A percentile compares a stretch with the other conserved stretches of the same genome.
Conservation (phyloP, 2,888 invertebrate genomes). For the Lycaena phlaeas region DNA sequence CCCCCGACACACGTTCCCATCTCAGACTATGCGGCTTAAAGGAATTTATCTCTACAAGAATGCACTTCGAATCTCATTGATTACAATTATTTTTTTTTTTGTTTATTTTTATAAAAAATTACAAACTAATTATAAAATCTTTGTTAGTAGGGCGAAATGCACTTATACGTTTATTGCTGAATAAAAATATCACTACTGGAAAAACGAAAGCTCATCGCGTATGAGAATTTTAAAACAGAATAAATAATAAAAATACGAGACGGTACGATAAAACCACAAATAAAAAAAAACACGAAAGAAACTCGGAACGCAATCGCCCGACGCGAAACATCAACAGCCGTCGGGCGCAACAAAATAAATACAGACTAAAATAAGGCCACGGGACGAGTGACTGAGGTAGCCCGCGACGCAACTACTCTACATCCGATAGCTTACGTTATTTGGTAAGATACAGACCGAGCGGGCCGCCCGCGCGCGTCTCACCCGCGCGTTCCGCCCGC, state of each 20-base stretch:
- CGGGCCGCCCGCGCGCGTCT: conserved; percentile 18
- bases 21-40: conserved; percentile 69
- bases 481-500: conserved; percentile 22
- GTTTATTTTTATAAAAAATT: conserved; percentile 43
- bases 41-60: conserved; percentile 69
- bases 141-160: conserved; percentile 60
- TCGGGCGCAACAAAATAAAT: conserved; percentile 68
- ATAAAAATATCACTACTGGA: conserved; percentile 73
- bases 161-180: conserved; percentile 67
- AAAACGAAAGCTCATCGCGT: conserved; percentile 60
- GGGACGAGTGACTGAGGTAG: conserved; percentile 69
- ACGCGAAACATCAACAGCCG: conserved; percentile 67
- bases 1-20: conserved; percentile 25
- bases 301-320: conserved; percentile 61
- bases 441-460: conserved; percentile 28
- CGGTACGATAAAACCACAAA: conserved; percentile 54
- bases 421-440: conserved; percentile 41
- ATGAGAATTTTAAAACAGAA: conserved; percentile 57
- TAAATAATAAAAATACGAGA: conserved; percentile 60
- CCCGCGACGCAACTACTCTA: conserved; percentile 60
- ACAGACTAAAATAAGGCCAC: conserved; percentile 57
- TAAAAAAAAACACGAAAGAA: conserved; percentile 60
- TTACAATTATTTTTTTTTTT: conserved; percentile 63
- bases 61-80: conserved; percentile 71
- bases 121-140: conserved; percentile 61